A percentile compares a stretch with the other conserved stretches of the same genome.
Conservation (phyloP, 2,888 invertebrate species). For the Tetheella fluctuosa region DNA sequence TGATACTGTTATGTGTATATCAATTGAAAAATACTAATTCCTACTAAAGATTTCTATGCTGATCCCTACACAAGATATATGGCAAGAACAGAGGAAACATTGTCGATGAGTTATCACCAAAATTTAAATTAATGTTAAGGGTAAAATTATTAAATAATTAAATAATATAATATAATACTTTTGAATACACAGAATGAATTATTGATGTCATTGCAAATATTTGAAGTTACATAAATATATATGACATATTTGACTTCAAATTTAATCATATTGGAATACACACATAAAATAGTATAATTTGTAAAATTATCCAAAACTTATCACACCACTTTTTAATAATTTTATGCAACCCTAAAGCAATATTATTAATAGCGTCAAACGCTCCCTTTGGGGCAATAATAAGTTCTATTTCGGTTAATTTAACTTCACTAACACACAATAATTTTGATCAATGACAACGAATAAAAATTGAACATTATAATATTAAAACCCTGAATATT, state of each 20-base stretch:
- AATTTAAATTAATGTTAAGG: constrained; percentile 50
- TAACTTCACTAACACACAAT: constrained; percentile 82
- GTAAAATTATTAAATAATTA: constrained; percentile 54
- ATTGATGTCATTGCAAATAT: constrained; percentile 60
- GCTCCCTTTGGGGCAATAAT: constrained; percentile 83
- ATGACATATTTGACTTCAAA: constrained; percentile 67
- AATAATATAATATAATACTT: constrained; percentile 64
- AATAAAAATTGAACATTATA: constrained; percentile 80
- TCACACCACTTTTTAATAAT: constrained; percentile 82
- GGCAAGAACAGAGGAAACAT: constrained; percentile 82
- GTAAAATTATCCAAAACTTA: constrained; percentile 85
- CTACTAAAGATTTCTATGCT: constrained; percentile 76
- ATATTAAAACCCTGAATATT: constrained; percentile 83
- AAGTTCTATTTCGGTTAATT: constrained; percentile 80
- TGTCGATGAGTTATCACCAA: constrained; percentile 69
- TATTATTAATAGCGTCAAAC: constrained; percentile 82
- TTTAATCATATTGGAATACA: constrained; percentile 79
- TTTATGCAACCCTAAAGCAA: constrained; percentile 83
- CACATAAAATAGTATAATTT: constrained; percentile 84
- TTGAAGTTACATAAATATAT: constrained; percentile 59
- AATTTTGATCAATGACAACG: constrained; percentile 84
- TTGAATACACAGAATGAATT: constrained; percentile 48
- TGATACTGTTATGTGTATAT: constrained; percentile 79
- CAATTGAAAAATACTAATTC: constrained; percentile 78
- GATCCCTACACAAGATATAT: constrained; percentile 80